These are phyloP conservation scores for Catharus bicknelli DNA, from an alignment of 2,113 vertebrate species.

Conservation along the genomic window DNA sequence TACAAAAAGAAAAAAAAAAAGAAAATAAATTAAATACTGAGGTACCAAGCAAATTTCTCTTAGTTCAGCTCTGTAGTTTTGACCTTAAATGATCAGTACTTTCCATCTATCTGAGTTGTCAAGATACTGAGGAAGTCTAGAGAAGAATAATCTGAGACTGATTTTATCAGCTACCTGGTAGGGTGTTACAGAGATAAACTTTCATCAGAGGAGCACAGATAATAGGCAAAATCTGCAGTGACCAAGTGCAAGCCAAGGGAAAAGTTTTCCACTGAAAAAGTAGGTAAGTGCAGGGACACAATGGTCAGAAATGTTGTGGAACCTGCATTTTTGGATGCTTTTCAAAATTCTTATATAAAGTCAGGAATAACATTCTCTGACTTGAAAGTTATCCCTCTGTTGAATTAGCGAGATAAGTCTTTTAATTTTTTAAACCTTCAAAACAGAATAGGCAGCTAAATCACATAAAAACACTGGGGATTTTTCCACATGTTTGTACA, in stretches of 20 bases:
- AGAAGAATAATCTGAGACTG: neutral
- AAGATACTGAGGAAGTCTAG: neutral
- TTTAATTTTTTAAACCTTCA: neutral
- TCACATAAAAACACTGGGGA: accelerated
- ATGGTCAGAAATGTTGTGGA: neutral
- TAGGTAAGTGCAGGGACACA: accelerated
- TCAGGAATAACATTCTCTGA: neutral
- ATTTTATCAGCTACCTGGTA: neutral
- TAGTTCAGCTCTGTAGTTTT: neutral
- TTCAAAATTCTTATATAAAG: neutral
- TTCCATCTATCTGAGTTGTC: neutral
- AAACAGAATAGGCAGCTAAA: neutral
- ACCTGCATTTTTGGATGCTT: neutral
- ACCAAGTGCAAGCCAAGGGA: neutral
- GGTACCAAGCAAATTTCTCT: neutral
- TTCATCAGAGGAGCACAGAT: neutral
- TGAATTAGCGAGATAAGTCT: neutral
- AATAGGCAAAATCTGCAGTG: neutral
- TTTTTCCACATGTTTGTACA: neutral
- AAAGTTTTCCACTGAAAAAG: neutral
- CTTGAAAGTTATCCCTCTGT: neutral
- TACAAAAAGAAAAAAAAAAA: too few relatives aligned
- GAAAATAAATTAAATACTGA: neutral
- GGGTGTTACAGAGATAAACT: neutral
- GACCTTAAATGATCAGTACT: neutral